Percentiles rank a stretch among this genome's conserved stretches.
Conservation (phyloP, 2,797 vertebrate genomes). For the Hyperoplus immaculatus region DNA sequence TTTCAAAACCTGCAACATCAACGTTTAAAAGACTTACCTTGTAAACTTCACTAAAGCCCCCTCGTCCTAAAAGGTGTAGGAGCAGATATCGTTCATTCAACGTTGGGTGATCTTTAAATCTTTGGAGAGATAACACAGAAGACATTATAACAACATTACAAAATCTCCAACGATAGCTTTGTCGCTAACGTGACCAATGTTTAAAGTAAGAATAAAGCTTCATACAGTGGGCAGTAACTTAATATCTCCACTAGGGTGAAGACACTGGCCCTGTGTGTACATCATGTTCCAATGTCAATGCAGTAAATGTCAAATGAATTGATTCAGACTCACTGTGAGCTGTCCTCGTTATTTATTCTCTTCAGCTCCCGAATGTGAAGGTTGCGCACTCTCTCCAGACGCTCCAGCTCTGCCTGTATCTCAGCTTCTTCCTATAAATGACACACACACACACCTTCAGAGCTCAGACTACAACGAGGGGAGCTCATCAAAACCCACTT, state of each 20-base stretch:
- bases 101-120: conserved; percentile 99
- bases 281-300: conserved; percentile 50
- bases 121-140: conserved; percentile 60
- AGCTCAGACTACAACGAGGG: conserved; percentile 60
- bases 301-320: conserved; percentile 54
- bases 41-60: conserved; percentile 99
- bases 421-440: conserved; percentile 98
- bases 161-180: conserved; percentile 12
- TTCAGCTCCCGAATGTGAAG: conserved; percentile 99
- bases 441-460: conserved; percentile 77
- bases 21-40: conserved; percentile 82
- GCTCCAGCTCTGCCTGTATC: conserved; percentile 99
- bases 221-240: not conserved
- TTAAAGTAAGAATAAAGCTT: not conserved
- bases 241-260: not conserved
- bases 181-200: not conserved
- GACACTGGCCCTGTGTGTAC: conserved; percentile 16
- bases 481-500: conserved; percentile 68
- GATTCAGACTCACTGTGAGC: conserved; percentile 93
- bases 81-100: conserved; percentile 98
- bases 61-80: conserved; percentile 96
- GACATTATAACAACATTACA: not conserved
- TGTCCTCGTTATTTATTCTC: conserved; percentile 99
- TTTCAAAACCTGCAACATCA: not conserved
- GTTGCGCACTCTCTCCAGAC: conserved; percentile 99